These are phyloP conservation scores for Pocillopora verrucosa DNA, from an alignment of 64 coral and sea anemone genomes.

Conservation along the genomic window DNA sequence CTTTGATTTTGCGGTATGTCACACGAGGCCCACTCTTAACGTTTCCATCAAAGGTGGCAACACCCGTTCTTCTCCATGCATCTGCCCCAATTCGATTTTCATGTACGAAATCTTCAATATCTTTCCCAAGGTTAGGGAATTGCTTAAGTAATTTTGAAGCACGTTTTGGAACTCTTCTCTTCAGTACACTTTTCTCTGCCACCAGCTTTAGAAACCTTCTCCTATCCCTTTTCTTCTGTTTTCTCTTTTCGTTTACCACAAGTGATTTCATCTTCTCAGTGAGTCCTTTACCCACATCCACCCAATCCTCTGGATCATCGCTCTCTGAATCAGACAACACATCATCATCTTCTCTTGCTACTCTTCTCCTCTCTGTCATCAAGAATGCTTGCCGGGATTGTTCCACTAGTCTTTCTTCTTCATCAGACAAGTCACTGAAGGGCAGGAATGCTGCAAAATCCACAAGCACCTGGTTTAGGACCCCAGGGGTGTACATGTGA, in stretches of 20 bases:
- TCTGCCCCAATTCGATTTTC: slow-evolving; percentile 62
- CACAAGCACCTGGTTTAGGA: slow-evolving; percentile 39
- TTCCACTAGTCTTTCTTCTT: slow-evolving; percentile 54
- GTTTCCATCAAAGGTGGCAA: slow-evolving; percentile 66
- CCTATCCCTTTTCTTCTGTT: slow-evolving; percentile 28
- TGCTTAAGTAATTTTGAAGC: slow-evolving; percentile 47
- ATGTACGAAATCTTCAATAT: slow-evolving; percentile 75
- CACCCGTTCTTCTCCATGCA: slow-evolving; percentile 69
- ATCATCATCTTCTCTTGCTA: slow-evolving; percentile 14
- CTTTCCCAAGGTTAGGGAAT: slow-evolving; percentile 65
- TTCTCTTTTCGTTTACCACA: slow-evolving; percentile 57
- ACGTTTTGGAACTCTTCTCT: slow-evolving; percentile 39
- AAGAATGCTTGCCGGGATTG: slow-evolving; percentile 45
- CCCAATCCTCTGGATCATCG: slow-evolving; percentile 45
- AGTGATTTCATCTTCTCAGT: slow-evolving; percentile 33
- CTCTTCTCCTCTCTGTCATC: slow-evolving; percentile 10
- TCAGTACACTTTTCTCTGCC: slow-evolving; percentile 47
- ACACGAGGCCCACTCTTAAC: slow-evolving; percentile 53
- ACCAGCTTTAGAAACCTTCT: slow-evolving; percentile 44
- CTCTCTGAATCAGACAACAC: slow-evolving; percentile 55
- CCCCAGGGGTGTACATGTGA: slow-evolving; percentile 19
- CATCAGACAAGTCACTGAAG: slow-evolving; percentile 30
- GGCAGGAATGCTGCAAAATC: slow-evolving; percentile 53
- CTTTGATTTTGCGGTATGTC: slow-evolving; percentile 63
- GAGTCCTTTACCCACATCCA: slow-evolving; percentile 10